phyloP scores from a whole-genome alignment of 1,140 invertebrate species.

The Formica exsecta region DNA sequence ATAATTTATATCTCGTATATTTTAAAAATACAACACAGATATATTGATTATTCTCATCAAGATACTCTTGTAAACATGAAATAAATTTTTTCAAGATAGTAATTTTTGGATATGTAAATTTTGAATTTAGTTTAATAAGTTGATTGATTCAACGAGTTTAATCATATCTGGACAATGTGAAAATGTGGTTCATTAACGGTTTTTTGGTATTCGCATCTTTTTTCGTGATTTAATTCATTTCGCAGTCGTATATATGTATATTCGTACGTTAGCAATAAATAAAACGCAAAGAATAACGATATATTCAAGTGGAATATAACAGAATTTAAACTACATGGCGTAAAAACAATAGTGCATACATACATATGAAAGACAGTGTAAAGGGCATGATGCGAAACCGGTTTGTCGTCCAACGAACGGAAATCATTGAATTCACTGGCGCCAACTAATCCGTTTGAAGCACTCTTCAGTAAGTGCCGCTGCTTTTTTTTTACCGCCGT shows the following conservation, averaged over 20 bases:
- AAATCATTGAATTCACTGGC: slow-evolving; percentile 73
- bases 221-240: neutral
- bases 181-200: neutral
- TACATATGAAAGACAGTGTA: slow-evolving; percentile 11
- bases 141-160: neutral
- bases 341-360: slow-evolving; percentile 2
- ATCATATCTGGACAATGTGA: neutral
- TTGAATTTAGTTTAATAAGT: neutral
- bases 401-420: slow-evolving; percentile 47
- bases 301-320: neutral
- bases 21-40: no score
- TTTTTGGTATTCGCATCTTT: neutral
- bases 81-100: neutral
- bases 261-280: neutral
- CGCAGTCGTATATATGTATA: neutral
- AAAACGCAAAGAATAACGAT: neutral
- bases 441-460: slow-evolving; percentile 75
- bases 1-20: no score
- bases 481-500: slow-evolving; percentile 59
- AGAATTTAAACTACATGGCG: neutral
- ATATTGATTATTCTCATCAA: no score
- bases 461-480: slow-evolving; percentile 67
- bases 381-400: slow-evolving; percentile 47
- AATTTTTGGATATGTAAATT: neutral
- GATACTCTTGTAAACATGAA: neutral